phyloP scores from a whole-genome alignment of 2,797 vertebrate genomes.

The Hipposideros larvatus region DNA sequence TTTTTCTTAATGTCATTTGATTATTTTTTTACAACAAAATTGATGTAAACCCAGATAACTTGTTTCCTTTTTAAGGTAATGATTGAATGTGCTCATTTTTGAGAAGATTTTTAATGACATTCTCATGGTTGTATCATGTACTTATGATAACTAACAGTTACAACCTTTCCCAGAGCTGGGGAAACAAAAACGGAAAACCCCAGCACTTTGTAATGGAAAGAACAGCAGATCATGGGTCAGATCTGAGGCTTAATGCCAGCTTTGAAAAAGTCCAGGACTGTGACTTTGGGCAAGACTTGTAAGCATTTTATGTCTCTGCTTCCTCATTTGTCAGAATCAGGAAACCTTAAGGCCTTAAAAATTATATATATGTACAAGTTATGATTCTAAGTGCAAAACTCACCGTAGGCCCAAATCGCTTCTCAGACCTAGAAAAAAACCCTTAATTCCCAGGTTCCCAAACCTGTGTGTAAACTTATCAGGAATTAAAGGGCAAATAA shows the following conservation, averaged over 20 bases:
- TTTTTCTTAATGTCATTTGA: slow-evolving; percentile 41
- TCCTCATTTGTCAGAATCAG: not conserved
- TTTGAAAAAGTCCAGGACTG: not conserved
- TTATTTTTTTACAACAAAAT: slow-evolving; percentile 38
- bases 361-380: no score
- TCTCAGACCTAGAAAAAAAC: not conserved
- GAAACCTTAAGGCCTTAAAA: not conserved
- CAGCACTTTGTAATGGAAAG: not conserved
- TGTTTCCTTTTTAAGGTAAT: slow-evolving; percentile 1
- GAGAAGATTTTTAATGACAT: slow-evolving; percentile 17
- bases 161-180: not conserved
- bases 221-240: not conserved
- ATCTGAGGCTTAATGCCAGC: not conserved
- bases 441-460: not conserved
- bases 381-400: not conserved
- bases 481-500: not conserved
- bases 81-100: not conserved
- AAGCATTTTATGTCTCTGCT: not conserved
- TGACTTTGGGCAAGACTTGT: not conserved
- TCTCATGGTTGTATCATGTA: not conserved
- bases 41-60: not conserved
- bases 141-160: not conserved
- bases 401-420: not conserved
- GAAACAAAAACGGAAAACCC: not conserved
- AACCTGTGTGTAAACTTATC: not conserved